A percentile compares a stretch with the other conserved stretches of the same genome.
These are phyloP conservation scores for Leucozona laternaria DNA, from an alignment of 2,888 invertebrate genomes.

Conservation along the genomic window DNA sequence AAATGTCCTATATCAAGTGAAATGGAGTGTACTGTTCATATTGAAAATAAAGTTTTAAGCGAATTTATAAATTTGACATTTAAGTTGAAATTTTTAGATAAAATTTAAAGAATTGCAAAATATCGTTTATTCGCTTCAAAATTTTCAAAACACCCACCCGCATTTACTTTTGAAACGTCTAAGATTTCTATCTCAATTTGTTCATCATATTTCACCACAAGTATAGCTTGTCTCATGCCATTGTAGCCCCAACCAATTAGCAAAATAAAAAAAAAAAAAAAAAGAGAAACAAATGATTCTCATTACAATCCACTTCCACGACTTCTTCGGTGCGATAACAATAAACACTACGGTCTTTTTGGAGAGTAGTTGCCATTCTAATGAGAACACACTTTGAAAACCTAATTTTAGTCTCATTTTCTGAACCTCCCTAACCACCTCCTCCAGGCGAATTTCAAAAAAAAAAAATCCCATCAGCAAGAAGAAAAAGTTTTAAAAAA, in stretches of 20 bases:
- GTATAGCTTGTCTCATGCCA: not conserved
- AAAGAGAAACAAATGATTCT: conserved; percentile 55
- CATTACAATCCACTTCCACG: conserved; percentile 68
- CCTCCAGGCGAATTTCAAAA: not conserved
- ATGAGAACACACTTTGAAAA: conserved; percentile 68
- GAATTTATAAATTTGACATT: too few species aligned
- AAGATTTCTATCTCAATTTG: not conserved
- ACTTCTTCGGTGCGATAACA: conserved; percentile 56
- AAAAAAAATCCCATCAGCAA: conserved; percentile 4
- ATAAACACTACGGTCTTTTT: conserved; percentile 47
- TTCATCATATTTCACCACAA: conserved; percentile 1
- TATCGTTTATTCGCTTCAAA: not conserved
- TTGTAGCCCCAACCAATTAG: conserved; percentile 1
- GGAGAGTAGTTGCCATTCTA: conserved; percentile 43
- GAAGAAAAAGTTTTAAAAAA: conserved; percentile 33
- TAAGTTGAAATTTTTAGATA: too few species aligned
- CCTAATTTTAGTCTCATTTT: conserved; percentile 73
- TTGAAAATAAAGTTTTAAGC: too few species aligned
- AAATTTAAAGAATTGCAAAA: not conserved
- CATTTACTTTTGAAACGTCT: not conserved
- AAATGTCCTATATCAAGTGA: too few species aligned
- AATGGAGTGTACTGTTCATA: too few species aligned
- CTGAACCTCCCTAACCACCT: not conserved
- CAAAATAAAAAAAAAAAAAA: not conserved
- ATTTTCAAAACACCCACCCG: not conserved